Conservation (phyloP, 2,113 vertebrate species). For the Microcebus jonahi region DNA sequence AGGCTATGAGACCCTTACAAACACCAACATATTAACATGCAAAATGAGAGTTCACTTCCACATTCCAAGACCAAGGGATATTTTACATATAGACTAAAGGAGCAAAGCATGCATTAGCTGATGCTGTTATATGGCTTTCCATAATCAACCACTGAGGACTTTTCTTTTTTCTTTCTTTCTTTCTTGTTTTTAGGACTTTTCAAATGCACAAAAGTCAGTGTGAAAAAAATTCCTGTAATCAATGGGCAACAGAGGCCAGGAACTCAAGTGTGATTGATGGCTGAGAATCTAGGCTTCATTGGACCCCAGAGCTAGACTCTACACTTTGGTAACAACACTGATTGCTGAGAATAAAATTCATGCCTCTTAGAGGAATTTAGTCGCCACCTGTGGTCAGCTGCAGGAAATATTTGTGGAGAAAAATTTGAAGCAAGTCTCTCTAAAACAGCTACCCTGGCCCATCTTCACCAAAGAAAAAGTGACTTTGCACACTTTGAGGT, state of each 20-base stretch:
- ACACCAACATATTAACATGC: background rate
- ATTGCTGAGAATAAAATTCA: slow-evolving; percentile 65
- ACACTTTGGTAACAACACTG: slow-evolving; percentile 7
- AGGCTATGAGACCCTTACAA: background rate
- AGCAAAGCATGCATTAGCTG: background rate
- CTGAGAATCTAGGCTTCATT: slow-evolving; percentile 8
- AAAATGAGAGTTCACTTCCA: background rate
- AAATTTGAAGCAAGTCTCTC: slow-evolving; percentile 35
- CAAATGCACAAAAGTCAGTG: background rate
- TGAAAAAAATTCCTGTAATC: background rate
- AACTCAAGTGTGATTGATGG: slow-evolving; percentile 35
- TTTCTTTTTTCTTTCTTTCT: background rate
- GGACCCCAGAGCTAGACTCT: background rate
- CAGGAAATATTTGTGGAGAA: slow-evolving; percentile 12
- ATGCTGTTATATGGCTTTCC: background rate
- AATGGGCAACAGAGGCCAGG: background rate
- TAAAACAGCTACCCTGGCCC: background rate
- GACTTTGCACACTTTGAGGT: background rate
- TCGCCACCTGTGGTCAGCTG: background rate
- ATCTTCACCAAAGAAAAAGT: slow-evolving; percentile 49
- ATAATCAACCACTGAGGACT: background rate
- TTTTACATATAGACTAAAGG: background rate
- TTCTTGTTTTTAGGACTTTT: background rate
- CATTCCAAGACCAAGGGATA: background rate
- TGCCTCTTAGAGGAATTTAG: slow-evolving; percentile 44